Percentiles rank a stretch among this genome's conserved stretches.
These are phyloP conservation scores for Cacatua alba DNA, from an alignment of 2,113 vertebrate genomes.

Conservation along the genomic window DNA sequence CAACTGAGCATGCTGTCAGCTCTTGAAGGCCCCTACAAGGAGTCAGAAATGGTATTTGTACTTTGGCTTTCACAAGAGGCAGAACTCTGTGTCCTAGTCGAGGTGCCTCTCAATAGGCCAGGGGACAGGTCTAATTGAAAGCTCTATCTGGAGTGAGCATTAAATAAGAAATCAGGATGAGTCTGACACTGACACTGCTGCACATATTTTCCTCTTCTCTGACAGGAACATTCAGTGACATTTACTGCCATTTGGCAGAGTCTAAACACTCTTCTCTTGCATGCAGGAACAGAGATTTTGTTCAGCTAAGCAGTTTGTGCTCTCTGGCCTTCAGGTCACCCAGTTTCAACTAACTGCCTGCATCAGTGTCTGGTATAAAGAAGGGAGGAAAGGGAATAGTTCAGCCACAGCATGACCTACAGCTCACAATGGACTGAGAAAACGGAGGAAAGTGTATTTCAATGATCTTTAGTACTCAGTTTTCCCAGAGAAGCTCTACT, in stretches of 20 bases:
- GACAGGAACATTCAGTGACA: background rate
- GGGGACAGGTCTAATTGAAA: background rate
- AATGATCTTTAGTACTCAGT: background rate
- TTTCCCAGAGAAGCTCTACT: background rate
- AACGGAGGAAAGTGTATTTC: background rate
- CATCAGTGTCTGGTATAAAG: background rate
- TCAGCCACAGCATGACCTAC: background rate
- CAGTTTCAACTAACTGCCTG: background rate
- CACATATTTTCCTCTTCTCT: background rate
- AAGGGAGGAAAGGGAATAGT: background rate
- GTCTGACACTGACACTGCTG: background rate
- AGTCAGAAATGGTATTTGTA: background rate
- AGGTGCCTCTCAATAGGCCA: background rate
- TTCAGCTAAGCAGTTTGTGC: background rate
- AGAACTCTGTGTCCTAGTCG: background rate
- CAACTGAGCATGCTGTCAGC: background rate
- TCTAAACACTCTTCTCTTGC: background rate
- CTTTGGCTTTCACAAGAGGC: background rate
- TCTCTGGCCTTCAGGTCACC: background rate
- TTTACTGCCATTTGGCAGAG: background rate
- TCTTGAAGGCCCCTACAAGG: background rate
- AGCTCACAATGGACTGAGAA: background rate
- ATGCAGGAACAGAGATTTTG: background rate
- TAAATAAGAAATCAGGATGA: background rate
- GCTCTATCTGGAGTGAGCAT: background rate